Base-by-base conservation (phyloP, 2,113 vertebrate species). In the Athene noctua region DNA sequence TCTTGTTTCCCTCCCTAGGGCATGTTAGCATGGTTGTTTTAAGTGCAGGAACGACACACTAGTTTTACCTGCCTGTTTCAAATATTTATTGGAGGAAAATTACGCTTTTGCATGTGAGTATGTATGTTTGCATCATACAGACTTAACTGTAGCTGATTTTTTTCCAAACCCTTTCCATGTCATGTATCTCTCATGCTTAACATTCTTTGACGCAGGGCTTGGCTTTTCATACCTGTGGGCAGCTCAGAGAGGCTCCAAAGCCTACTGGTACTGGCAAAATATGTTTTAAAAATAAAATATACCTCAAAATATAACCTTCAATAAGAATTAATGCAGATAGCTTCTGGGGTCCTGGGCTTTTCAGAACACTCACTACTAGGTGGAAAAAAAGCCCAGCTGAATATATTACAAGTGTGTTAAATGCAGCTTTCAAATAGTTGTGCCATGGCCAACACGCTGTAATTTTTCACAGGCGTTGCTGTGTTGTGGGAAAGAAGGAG, bases 341-440 rank as follows among this genome's bases (percentile, higher is more conserved):
- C 42, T 73, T 86, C 86, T 55, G 52, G n/a, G 20, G 58, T 94
- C 23, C 21, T 12, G 34, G n/a, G 58, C 13, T 94, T 95, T 91
- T 90, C 58, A 80, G 51, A 95, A 54, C 29, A 25, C 20, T 87
- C 74, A n/a, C 89, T 91, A 15, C 40, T 61, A 61, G 11, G 36
- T 32, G 49, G 47, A 46, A 80, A 19, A 79, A 81, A 75, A 70
- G 27, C 51, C 52, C 44, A 71, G 54, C 42, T 87, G 80, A 90
- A 91, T 49, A 38, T 55, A 81, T 46, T 51, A 73, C 19, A 73
- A 92, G 36, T 59, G 73, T 85, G 80, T 73, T 90, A 63, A 92
- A 87, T 70, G 75, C 73, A 92, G 92, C 83, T 95, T 94, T 94
- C 30, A 79, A 83, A 80, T 52, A 71, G 67, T 78, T 91, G 57